A percentile compares a stretch with the other conserved stretches of the same genome.
phyloP scores from a whole-genome alignment of 2,113 vertebrate species.

The Spea multiplicata region DNA sequence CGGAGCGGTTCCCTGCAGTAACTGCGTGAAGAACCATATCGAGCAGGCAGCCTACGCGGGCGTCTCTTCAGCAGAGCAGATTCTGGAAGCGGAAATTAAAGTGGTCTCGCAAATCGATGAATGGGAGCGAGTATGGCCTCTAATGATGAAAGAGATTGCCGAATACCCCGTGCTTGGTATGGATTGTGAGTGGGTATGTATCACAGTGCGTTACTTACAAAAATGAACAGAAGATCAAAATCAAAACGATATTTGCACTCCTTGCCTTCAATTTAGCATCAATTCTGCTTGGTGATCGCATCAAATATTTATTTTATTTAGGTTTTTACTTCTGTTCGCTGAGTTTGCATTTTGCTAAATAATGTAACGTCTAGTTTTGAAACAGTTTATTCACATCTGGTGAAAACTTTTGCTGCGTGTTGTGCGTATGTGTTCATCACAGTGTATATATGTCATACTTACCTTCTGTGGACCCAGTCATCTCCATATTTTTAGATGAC shows the following conservation, averaged over 20 bases:
- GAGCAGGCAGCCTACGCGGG: slow-evolving; percentile 49
- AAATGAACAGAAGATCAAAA: too few species aligned
- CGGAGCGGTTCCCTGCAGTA: background rate
- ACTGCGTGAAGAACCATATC: background rate
- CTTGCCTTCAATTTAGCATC: too few species aligned
- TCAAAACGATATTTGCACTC: too few species aligned
- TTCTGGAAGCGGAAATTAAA: slow-evolving; percentile 69
- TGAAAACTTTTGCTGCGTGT: too few species aligned
- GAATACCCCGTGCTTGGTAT: slow-evolving; percentile 85
- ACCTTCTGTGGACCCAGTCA: background rate
- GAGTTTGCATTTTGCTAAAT: too few species aligned
- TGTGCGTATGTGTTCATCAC: too few species aligned
- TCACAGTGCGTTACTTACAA: background rate
- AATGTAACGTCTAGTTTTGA: too few species aligned
- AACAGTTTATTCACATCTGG: too few species aligned
- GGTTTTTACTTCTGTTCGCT: too few species aligned
- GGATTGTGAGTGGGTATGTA: slow-evolving; percentile 98
- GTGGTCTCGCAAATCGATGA: slow-evolving; percentile 77
- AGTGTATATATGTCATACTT: too few species aligned
- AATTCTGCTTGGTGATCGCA: too few species aligned
- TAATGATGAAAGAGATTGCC: slow-evolving; percentile 75
- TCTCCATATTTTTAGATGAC: background rate
- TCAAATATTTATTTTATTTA: too few species aligned
- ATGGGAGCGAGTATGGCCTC: slow-evolving; percentile 77
- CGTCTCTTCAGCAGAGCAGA: slow-evolving; percentile 63